Conservation (phyloP, 2,113 vertebrate genomes). For the Poeciliopsis turrubarensis region DNA sequence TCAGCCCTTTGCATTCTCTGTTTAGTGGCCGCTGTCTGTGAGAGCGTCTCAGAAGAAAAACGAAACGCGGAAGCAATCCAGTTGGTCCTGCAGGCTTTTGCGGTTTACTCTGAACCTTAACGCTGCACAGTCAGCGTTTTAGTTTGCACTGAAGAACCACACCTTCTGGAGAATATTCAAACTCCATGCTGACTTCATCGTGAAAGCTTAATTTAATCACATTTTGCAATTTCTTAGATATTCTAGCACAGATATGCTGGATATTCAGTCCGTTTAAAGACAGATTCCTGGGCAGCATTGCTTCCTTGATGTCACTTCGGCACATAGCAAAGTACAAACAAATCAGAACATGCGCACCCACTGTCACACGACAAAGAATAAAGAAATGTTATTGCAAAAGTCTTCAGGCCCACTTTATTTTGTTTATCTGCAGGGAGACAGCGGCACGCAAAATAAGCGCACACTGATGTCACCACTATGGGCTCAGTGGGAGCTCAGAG, state of each 20-base stretch:
- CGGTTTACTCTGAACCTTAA: no score
- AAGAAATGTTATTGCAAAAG: background rate
- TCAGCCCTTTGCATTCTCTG: background rate
- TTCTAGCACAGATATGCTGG: background rate
- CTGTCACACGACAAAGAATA: background rate
- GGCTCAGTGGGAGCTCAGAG: constrained; percentile 44
- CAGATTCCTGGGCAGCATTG: background rate
- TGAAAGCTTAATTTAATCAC: no score
- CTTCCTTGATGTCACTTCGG: background rate
- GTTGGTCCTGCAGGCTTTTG: no score
- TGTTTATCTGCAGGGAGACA: background rate
- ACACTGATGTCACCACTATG: constrained; percentile 40
- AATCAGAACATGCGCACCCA: background rate
- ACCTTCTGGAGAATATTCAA: no score
- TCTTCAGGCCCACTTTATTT: background rate
- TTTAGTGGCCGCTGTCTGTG: background rate
- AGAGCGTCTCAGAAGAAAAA: no score
- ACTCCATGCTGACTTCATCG: no score
- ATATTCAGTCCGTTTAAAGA: constrained; percentile 46
- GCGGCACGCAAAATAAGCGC: constrained; percentile 1
- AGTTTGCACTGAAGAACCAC: no score
- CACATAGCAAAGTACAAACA: background rate
- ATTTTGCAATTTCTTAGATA: no score
- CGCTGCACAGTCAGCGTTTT: no score
- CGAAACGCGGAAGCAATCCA: no score